phyloP scores from a whole-genome alignment of 2,113 vertebrate genomes.

The Plestiodon gilberti region DNA sequence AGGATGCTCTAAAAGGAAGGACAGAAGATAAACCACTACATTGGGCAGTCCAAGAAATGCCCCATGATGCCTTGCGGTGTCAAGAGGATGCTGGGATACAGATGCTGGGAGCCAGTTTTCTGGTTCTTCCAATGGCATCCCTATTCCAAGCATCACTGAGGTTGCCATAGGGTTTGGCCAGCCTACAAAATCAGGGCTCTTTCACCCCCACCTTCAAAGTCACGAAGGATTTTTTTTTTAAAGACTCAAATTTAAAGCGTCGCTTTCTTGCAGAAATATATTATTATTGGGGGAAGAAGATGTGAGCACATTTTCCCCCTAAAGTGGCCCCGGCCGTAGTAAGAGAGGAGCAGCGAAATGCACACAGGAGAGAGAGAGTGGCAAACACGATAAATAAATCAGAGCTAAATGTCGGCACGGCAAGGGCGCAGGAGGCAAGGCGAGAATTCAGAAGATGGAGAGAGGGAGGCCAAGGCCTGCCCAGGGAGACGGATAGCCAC shows the following conservation, averaged over 20 bases:
- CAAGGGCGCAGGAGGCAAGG: neutral
- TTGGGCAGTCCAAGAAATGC: no score
- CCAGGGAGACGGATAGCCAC: neutral
- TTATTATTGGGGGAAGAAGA: neutral
- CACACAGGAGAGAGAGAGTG: neutral
- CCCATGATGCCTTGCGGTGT: neutral
- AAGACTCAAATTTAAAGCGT: neutral
- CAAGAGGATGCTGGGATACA: neutral
- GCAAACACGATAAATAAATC: constrained; percentile 8
- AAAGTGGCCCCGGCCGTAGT: neutral
- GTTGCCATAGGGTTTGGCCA: neutral
- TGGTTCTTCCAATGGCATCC: no score
- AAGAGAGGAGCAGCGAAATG: neutral
- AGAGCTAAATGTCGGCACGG: neutral
- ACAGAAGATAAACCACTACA: neutral
- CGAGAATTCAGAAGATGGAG: neutral
- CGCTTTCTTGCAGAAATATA: neutral
- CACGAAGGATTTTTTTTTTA: neutral
- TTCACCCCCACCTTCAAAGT: neutral
- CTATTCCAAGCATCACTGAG: neutral
- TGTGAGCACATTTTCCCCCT: neutral
- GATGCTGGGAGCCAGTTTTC: no score
- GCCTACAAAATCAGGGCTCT: neutral
- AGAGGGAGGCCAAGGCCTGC: neutral
- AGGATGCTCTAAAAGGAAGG: neutral